Evolutionary conservation across 2,113 vertebrate species (phyloP).

Genomic region (Phocoena phocoena): DNA sequence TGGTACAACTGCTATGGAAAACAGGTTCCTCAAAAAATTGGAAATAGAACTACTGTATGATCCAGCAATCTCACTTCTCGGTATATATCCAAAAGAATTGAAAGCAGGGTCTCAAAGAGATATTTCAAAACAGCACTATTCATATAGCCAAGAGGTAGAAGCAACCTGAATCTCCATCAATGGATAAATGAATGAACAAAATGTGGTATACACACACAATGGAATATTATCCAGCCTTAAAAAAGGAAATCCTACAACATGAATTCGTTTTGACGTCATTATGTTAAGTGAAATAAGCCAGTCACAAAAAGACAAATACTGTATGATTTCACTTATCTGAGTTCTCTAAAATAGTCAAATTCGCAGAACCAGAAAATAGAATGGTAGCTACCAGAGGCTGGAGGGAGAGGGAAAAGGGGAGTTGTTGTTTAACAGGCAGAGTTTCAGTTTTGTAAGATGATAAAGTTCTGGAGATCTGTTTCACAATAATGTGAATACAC

Average conservation of each 20-base stretch:
- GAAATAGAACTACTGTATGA: not conserved
- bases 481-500: not conserved
- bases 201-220: not conserved
- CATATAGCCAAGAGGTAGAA: not conserved
- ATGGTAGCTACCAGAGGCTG: not conserved
- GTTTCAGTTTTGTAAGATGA: not conserved
- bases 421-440: not conserved
- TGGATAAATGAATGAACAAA: not conserved
- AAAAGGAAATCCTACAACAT: not conserved
- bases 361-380: not conserved
- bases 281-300: not conserved
- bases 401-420: too few relatives aligned
- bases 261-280: not conserved
- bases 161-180: not conserved
- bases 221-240: not conserved
- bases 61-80: not conserved
- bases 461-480: not conserved
- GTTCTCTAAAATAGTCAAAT: not conserved
- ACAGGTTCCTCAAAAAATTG: not conserved
- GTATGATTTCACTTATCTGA: not conserved
- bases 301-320: not conserved
- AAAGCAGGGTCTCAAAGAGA: not conserved
- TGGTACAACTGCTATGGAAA: not conserved
- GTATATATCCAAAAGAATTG: not conserved
- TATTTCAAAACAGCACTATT: not conserved